phyloP scores from a whole-genome alignment of 2,797 vertebrate species.

The Coccyzus lansbergi region DNA sequence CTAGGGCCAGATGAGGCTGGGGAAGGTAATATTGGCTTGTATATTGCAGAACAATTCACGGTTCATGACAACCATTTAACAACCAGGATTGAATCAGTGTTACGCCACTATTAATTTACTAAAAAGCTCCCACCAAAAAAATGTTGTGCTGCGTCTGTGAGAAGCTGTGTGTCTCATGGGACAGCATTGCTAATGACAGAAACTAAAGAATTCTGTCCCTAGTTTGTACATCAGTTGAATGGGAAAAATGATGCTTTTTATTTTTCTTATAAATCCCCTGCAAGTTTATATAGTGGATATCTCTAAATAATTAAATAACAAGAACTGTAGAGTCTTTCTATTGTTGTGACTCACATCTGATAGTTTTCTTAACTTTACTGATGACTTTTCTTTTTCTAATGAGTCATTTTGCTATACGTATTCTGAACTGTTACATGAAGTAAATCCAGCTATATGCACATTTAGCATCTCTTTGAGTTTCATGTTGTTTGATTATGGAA shows the following conservation, averaged over 20 bases:
- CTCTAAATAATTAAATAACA: background rate
- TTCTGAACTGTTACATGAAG: background rate
- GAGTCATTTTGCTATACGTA: background rate
- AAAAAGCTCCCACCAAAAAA: background rate
- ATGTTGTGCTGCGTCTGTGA: background rate
- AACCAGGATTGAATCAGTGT: background rate
- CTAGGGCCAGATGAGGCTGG: slow-evolving; percentile 9
- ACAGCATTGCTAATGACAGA: background rate
- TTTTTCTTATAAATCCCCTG: background rate
- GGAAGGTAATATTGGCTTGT: background rate
- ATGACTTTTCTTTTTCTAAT: background rate
- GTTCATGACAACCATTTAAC: slow-evolving; percentile 6
- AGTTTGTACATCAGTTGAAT: background rate
- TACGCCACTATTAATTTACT: background rate
- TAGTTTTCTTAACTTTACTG: background rate
- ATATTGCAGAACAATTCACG: background rate
- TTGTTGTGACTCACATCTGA: background rate
- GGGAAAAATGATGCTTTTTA: background rate
- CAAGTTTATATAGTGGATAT: background rate
- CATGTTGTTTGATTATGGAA: background rate
- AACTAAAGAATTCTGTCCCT: background rate
- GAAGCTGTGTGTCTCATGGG: background rate
- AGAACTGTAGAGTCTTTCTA: background rate
- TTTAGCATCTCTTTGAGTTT: background rate
- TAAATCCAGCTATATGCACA: background rate